Conservation (phyloP, 2,797 vertebrate genomes). For the Enteromius thamalakanensis region DNA sequence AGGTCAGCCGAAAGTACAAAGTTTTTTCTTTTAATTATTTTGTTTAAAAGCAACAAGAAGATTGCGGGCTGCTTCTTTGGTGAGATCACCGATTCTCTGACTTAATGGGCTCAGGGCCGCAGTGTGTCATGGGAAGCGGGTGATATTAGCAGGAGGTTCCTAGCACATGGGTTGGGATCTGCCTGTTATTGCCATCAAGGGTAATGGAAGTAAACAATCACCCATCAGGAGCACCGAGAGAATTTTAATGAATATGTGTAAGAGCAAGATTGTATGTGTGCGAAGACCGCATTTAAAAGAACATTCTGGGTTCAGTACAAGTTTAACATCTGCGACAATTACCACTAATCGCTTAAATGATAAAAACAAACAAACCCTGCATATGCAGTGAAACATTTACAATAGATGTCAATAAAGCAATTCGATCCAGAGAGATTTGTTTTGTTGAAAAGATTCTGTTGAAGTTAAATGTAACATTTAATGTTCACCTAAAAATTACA, state of each 20-base stretch:
- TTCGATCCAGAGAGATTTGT: neutral
- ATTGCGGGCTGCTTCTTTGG: neutral
- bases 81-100: slow-evolving; percentile 36
- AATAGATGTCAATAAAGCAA: neutral
- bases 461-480: neutral
- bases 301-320: neutral
- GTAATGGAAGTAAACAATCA: slow-evolving; percentile 41
- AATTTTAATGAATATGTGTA: slow-evolving; percentile 29
- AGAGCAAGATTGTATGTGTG: neutral
- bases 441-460: neutral
- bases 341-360: neutral
- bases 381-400: neutral
- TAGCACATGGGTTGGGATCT: slow-evolving; percentile 8
- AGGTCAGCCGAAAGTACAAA: neutral
- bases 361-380: neutral
- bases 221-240: neutral
- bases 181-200: slow-evolving; percentile 39
- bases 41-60: neutral
- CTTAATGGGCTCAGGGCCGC: slow-evolving; percentile 5
- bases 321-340: slow-evolving; percentile 20
- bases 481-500: neutral
- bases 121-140: slow-evolving; percentile 23
- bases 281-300: neutral
- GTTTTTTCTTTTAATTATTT: slow-evolving; percentile 14
- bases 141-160: slow-evolving; percentile 36